Evolutionary conservation across 2,113 vertebrate genomes (phyloP).

Genomic region (Callorhinus ursinus): DNA sequence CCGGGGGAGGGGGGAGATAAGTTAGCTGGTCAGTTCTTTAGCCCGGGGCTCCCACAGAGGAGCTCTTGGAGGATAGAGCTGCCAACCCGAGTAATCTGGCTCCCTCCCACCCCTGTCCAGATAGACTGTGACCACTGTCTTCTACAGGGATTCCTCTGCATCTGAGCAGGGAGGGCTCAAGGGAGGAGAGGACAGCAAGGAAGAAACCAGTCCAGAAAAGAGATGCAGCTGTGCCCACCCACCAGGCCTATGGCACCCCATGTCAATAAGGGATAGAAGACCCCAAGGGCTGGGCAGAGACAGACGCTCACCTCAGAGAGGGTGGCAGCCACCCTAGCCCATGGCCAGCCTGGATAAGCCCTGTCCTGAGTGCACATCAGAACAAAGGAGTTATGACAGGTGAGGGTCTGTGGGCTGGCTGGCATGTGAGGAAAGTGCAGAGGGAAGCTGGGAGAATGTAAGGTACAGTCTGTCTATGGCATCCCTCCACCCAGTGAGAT

Average conservation of each 20-base stretch:
- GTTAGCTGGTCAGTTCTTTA: neutral
- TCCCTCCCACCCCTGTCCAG: neutral
- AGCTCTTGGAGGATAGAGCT: neutral
- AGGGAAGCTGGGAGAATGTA: neutral
- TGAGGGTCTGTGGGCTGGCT: neutral
- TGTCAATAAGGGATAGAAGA: neutral
- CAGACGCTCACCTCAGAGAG: neutral
- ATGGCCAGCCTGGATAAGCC: neutral
- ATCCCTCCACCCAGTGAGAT: neutral
- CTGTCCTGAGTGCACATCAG: neutral
- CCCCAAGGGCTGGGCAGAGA: neutral
- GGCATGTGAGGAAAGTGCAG: neutral
- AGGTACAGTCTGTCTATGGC: neutral
- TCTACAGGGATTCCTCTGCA: neutral
- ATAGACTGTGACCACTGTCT: neutral
- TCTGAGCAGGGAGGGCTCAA: neutral
- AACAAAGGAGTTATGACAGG: neutral
- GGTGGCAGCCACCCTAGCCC: neutral
- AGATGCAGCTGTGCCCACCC: neutral
- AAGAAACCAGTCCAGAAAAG: neutral
- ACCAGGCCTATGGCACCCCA: neutral
- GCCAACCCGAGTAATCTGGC: neutral
- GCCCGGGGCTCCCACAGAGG: neutral
- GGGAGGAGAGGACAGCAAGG: neutral
- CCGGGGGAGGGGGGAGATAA: neutral